phyloP scores from a whole-genome alignment of 2,888 invertebrate species.

The Erpobdella octoculata region DNA sequence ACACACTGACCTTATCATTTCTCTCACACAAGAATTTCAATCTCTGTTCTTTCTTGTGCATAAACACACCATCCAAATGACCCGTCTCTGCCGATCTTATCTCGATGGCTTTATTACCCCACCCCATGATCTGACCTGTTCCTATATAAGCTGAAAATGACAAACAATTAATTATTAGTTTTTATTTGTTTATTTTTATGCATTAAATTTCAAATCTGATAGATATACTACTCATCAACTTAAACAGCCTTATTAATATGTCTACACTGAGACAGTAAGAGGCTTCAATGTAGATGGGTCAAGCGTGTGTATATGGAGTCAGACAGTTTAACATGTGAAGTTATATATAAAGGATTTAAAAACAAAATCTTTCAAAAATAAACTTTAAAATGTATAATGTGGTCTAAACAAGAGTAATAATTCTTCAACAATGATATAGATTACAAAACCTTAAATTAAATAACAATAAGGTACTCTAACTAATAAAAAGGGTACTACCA shows the following conservation, averaged over 20 bases:
- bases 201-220: background rate
- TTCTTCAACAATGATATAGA: too few relatives aligned
- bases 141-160: slow-evolving; percentile 77
- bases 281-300: too few relatives aligned
- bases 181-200: background rate
- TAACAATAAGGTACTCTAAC: too few relatives aligned
- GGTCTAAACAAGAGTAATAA: too few relatives aligned
- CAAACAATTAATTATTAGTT: background rate
- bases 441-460: too few relatives aligned
- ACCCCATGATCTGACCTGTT: slow-evolving; percentile 99
- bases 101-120: slow-evolving; percentile 99
- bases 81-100: slow-evolving; percentile 98
- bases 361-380: background rate
- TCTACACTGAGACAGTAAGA: too few relatives aligned
- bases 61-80: slow-evolving; percentile 97
- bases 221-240: background rate
- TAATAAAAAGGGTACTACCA: too few relatives aligned
- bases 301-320: too few relatives aligned
- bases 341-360: background rate
- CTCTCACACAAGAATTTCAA: slow-evolving; percentile 99
- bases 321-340: too few relatives aligned
- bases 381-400: background rate
- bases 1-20: slow-evolving; percentile 85
- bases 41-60: slow-evolving; percentile 99
- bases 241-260: too few relatives aligned